These are phyloP conservation scores for Steinernema khuongi DNA, from an alignment of 1,140 invertebrate species.

Conservation along the genomic window DNA sequence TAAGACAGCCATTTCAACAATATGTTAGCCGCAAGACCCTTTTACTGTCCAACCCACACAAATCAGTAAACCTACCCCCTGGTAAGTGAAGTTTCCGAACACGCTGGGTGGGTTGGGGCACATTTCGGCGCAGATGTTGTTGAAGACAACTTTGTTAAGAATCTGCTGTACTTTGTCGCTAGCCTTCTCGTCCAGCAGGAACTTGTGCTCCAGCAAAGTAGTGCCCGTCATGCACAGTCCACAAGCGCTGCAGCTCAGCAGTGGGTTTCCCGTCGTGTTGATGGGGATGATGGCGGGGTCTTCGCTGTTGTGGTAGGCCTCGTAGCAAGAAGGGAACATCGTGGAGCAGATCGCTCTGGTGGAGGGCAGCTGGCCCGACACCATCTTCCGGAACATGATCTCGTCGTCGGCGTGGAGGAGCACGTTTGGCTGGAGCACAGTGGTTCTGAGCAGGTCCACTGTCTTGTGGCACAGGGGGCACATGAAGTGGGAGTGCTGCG, in stretches of 20 bases:
- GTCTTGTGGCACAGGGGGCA: neutral
- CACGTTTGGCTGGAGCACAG: neutral
- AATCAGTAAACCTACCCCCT: neutral
- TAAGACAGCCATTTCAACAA: too few species aligned
- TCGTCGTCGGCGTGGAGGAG: neutral
- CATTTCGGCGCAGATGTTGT: neutral
- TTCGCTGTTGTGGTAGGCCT: neutral
- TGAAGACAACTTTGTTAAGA: neutral
- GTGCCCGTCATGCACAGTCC: neutral
- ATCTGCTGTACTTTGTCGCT: neutral
- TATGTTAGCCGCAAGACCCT: too few species aligned
- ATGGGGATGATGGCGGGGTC: neutral
- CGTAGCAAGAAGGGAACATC: neutral
- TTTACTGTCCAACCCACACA: too few species aligned
- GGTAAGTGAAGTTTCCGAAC: neutral
- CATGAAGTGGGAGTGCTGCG: neutral
- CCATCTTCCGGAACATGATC: neutral
- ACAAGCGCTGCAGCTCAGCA: neutral
- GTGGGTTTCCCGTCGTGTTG: neutral
- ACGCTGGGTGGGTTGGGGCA: neutral
- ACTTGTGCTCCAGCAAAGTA: neutral
- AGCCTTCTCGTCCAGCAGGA: neutral
- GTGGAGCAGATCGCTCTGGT: conserved; percentile 1
- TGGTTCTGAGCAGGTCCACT: neutral
- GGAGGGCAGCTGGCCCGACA: neutral